Conservation (phyloP, 2,797 vertebrate genomes). For the Choloepus didactylus region DNA sequence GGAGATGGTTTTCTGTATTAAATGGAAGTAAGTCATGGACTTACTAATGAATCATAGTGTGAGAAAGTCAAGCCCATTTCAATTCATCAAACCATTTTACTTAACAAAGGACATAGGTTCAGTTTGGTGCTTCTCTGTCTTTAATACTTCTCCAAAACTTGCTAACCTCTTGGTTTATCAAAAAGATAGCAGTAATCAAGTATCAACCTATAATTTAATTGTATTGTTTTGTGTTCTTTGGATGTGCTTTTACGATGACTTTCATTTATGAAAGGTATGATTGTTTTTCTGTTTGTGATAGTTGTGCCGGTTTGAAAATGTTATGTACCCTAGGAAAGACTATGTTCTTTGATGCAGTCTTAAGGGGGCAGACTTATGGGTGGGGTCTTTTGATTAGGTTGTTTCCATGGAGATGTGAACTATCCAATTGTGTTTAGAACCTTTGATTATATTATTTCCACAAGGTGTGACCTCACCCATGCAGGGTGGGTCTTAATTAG, state of each 20-base stretch:
- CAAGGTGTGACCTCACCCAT: no score
- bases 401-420: no score
- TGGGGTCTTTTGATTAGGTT: no score
- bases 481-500: no score
- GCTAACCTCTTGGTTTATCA: not conserved
- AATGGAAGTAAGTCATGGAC: not conserved
- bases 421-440: no score
- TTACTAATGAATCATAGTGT: not conserved
- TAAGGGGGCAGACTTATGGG: no score
- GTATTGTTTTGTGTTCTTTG: not conserved
- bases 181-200: not conserved
- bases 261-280: not conserved
- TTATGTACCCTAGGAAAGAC: no score
- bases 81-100: not conserved
- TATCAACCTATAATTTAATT: not conserved
- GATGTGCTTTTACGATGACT: not conserved
- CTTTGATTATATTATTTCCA: no score
- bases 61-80: not conserved
- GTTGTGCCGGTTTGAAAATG: no score
- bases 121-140: conserved; percentile 3
- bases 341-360: no score
- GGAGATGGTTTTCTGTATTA: not conserved
- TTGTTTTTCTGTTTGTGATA: not conserved
- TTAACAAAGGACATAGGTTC: not conserved
- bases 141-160: not conserved